These are phyloP conservation scores for Phalanger gymnotis DNA, from an alignment of 2,797 vertebrate species.

Conservation along the genomic window DNA sequence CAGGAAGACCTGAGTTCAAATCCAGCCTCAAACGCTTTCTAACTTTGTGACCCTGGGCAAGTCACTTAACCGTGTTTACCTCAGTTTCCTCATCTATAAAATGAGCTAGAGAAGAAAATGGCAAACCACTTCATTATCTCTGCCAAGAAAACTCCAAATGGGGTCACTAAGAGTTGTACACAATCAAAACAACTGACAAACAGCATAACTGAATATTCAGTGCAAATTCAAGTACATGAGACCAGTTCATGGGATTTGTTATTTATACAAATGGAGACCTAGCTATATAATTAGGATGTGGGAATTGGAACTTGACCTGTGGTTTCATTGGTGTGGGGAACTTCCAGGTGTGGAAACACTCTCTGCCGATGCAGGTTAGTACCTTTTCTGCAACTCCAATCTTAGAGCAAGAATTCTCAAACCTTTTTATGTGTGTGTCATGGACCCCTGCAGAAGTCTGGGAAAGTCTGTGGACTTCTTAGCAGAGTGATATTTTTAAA, in stretches of 20 bases:
- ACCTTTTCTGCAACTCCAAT: neutral
- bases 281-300: neutral
- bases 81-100: neutral
- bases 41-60: neutral
- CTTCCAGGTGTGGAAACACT: neutral
- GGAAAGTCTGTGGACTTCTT: neutral
- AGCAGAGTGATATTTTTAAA: neutral
- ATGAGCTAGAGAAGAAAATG: neutral
- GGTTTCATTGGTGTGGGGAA: neutral
- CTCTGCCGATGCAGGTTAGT: neutral
- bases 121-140: neutral
- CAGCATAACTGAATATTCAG: neutral
- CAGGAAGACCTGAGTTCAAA: neutral
- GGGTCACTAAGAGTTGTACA: neutral
- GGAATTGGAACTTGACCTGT: neutral
- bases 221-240: neutral
- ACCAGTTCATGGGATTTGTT: neutral
- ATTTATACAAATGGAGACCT: neutral
- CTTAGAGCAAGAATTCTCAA: neutral
- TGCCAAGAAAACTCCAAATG: neutral
- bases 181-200: neutral
- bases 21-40: neutral
- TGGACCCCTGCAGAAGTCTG: neutral
- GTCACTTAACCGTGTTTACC: neutral
- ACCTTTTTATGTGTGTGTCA: neutral